Percentiles rank a stretch among this genome's conserved stretches.
phyloP scores from a whole-genome alignment of 2,113 vertebrate species.

The Neotoma lepida region DNA sequence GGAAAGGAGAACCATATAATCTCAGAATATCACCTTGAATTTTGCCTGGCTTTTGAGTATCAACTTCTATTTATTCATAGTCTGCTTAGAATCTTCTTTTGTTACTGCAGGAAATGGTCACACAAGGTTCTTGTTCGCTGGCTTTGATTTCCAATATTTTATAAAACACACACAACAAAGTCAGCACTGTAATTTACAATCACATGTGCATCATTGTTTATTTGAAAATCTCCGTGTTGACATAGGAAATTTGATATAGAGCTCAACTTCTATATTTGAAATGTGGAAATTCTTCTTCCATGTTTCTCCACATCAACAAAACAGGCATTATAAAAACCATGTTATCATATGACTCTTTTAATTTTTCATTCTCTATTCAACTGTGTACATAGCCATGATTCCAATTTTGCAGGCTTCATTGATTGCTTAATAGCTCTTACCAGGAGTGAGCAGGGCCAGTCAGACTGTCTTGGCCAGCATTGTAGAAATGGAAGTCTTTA shows the following conservation, averaged over 20 bases:
- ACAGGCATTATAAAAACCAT: constrained; percentile 47
- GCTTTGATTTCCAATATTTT: constrained; percentile 38
- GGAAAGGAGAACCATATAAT: constrained; percentile 22
- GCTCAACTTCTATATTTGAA: neutral
- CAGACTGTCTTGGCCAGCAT: neutral
- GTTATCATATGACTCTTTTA: constrained; percentile 26
- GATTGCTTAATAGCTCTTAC: constrained; percentile 31
- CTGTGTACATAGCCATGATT: constrained; percentile 43
- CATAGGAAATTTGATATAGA: constrained; percentile 18
- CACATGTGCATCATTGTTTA: constrained; percentile 18
- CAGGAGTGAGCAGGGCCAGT: neutral
- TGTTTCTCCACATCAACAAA: constrained; percentile 23
- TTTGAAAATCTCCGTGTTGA: constrained; percentile 40
- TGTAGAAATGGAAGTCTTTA: neutral
- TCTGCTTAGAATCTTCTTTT: constrained; percentile 43
- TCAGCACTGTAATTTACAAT: neutral
- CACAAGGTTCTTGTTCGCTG: neutral
- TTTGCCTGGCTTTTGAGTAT: constrained; percentile 34
- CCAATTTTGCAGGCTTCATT: constrained; percentile 1
- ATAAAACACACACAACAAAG: constrained; percentile 35
- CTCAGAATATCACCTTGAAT: constrained; percentile 51
- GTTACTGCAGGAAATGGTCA: neutral
- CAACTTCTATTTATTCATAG: constrained; percentile 32
- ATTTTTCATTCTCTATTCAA: constrained; percentile 62
- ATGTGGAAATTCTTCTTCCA: constrained; percentile 57